Evolutionary conservation across 2,888 invertebrate species (phyloP).

Genomic region (Drosophila fungiperda): DNA sequence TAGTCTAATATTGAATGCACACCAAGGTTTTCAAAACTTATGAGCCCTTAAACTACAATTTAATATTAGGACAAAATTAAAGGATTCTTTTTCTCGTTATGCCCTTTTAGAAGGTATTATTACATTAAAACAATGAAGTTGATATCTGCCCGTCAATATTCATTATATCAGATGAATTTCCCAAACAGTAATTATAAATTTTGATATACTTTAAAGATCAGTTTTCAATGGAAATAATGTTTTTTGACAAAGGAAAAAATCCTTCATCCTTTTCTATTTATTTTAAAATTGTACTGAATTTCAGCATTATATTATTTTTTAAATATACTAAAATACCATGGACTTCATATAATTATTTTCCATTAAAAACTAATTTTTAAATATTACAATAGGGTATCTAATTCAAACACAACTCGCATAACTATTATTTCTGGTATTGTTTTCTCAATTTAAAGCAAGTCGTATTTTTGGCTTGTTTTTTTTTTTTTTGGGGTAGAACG

Average conservation of each 20-base stretch:
- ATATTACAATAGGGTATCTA: background rate
- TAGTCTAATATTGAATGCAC: background rate
- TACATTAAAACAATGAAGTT: background rate
- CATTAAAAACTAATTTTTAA: background rate
- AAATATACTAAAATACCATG: background rate
- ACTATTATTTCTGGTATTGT: slow-evolving; percentile 11
- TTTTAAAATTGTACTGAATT: background rate
- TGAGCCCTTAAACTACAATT: background rate
- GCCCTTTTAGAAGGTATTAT: background rate
- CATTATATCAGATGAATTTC: background rate
- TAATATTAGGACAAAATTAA: background rate
- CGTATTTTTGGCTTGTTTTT: slow-evolving; percentile 30
- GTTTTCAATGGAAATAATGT: fast-evolving
- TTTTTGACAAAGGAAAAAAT: background rate
- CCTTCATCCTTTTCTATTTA: background rate
- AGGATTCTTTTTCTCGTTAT: background rate
- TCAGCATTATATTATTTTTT: background rate
- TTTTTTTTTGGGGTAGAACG: background rate
- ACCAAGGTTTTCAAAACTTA: background rate
- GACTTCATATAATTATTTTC: background rate
- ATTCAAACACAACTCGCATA: background rate
- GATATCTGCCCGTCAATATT: background rate
- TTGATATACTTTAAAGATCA: background rate
- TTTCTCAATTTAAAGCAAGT: slow-evolving; percentile 39
- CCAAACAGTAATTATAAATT: too few relatives aligned